Evolutionary conservation across 1,140 invertebrate species (phyloP).

Genomic region (Pseudomyrmex pallidus): DNA sequence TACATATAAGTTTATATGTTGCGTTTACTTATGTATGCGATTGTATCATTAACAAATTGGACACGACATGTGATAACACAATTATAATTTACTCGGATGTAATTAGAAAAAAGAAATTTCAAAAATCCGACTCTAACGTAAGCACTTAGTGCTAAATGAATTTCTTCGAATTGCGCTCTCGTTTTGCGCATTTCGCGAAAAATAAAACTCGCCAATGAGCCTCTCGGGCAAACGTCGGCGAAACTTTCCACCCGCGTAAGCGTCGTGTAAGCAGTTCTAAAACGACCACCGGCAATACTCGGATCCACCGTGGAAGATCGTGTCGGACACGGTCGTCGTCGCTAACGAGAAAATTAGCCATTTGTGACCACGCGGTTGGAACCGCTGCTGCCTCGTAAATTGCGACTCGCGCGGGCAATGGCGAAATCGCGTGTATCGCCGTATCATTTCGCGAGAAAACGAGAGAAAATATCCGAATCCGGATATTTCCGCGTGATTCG

Average conservation of each 20-base stretch:
- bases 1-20: no score
- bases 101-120: no score
- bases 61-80: no score
- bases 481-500: neutral
- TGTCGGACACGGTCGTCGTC: constrained; percentile 43
- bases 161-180: constrained; percentile 45
- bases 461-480: neutral
- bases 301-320: constrained; percentile 2
- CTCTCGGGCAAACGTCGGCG: constrained; percentile 20
- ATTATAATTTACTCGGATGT: no score
- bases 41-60: no score
- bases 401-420: constrained; percentile 61
- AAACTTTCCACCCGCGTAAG: constrained; percentile 59
- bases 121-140: neutral
- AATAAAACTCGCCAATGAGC: constrained; percentile 49
- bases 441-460: constrained; percentile 23
- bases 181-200: neutral
- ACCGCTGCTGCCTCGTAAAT: constrained; percentile 35
- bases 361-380: constrained; percentile 52
- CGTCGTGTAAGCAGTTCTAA: constrained; percentile 60
- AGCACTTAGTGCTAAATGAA: constrained; percentile 38
- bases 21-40: no score
- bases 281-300: constrained; percentile 26
- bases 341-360: constrained; percentile 72
- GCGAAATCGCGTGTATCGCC: constrained; percentile 58